phyloP scores from a whole-genome alignment of 2,797 vertebrate genomes.

The Antennarius maculatus region DNA sequence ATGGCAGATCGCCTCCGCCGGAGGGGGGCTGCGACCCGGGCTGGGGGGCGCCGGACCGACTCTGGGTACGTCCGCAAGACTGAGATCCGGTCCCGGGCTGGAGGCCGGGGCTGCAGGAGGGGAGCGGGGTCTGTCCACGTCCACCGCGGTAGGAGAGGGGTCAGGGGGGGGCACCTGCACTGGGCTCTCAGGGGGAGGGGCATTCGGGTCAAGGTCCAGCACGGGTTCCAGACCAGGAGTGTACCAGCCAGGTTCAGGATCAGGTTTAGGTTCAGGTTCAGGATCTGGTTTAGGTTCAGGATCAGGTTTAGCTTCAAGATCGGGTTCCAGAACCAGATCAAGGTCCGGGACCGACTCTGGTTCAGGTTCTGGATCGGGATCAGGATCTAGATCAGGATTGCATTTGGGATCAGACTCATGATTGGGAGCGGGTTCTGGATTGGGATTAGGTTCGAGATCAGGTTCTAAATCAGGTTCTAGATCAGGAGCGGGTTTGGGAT shows the following conservation, averaged over 20 bases:
- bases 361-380: background rate
- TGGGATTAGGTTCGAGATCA: background rate
- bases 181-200: background rate
- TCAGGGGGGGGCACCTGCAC: conserved; percentile 7
- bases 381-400: background rate
- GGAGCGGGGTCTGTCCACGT: conserved; percentile 15
- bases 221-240: conserved; percentile 2
- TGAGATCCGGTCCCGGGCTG: background rate
- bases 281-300: no score
- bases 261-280: background rate
- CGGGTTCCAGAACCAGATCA: no score
- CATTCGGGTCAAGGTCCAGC: background rate
- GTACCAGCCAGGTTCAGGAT: conserved; percentile 5
- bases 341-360: no score
- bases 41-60: background rate
- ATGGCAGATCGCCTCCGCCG: conserved; percentile 11
- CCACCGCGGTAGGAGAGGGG: conserved; percentile 1
- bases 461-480: background rate
- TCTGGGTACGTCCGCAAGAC: conserved; percentile 6
- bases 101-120: background rate
- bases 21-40: background rate
- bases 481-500: conserved; percentile 4
- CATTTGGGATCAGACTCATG: no score
- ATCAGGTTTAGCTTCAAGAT: no score
- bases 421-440: background rate